A percentile compares a stretch with the other conserved stretches of the same genome.
phyloP scores from a whole-genome alignment of 1,140 invertebrate species.

The Bombus soroeensis region DNA sequence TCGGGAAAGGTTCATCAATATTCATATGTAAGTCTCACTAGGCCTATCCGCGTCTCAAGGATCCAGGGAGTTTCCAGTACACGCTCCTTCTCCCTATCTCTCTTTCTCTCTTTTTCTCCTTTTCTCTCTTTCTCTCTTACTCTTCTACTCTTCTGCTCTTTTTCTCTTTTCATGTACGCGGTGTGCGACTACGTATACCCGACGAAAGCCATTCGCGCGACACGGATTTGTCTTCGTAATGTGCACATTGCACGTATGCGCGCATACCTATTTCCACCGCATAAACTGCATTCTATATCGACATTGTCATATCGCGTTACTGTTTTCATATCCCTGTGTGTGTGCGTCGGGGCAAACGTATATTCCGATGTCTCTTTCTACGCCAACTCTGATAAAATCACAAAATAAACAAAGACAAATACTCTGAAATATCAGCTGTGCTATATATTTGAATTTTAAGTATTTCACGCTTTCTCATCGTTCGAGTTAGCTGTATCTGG shows the following conservation, averaged over 20 bases:
- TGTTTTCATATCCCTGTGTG: not conserved
- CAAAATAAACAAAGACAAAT: not conserved
- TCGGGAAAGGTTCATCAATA: conserved; percentile 80
- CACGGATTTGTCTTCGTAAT: conserved; percentile 27
- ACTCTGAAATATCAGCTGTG: not conserved
- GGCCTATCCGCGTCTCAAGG: conserved; percentile 78
- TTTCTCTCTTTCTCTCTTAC: conserved; percentile 8
- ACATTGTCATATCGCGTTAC: conserved; percentile 22
- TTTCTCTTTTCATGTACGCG: conserved; percentile 29
- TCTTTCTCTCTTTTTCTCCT: conserved; percentile 30
- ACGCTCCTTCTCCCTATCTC: conserved; percentile 44
- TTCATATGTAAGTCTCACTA: conserved; percentile 80
- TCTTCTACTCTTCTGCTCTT: too few species aligned
- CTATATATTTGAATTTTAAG: not conserved
- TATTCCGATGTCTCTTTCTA: not conserved
- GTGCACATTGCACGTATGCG: not conserved
- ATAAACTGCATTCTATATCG: conserved; percentile 6
- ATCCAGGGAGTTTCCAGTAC: conserved; percentile 69
- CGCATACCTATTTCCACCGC: conserved; percentile 9
- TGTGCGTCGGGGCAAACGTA: not conserved
- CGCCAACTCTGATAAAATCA: not conserved
- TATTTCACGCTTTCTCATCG: not conserved
- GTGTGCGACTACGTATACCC: conserved; percentile 10
- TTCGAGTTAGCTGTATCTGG: too few species aligned
- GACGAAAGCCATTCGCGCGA: conserved; percentile 21